Conservation (phyloP, 2,797 vertebrate genomes). For the Sebastes oblongus region DNA sequence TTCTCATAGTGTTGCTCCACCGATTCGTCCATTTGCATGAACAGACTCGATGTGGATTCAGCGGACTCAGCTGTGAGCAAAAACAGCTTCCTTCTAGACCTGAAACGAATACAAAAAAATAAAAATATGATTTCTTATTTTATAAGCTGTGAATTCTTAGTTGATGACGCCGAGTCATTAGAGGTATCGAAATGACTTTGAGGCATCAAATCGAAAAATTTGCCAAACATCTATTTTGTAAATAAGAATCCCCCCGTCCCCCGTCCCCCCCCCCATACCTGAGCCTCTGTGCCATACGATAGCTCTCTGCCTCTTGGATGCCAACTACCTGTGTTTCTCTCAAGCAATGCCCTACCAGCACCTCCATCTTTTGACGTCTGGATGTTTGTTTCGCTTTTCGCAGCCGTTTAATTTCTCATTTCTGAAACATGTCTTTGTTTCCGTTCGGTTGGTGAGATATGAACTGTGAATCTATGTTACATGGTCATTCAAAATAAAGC, state of each 20-base stretch:
- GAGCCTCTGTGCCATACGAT: constrained; percentile 76
- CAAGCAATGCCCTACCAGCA: constrained; percentile 74
- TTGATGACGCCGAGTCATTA: constrained; percentile 45
- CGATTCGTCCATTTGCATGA: constrained; percentile 70
- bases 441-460: constrained; percentile 60
- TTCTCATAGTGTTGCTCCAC: constrained; percentile 51
- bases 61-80: constrained; percentile 57
- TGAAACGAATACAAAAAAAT: not conserved
- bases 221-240: constrained; percentile 82
- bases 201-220: constrained; percentile 63
- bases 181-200: constrained; percentile 51
- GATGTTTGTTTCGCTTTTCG: constrained; percentile 66
- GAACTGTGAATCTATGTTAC: constrained; percentile 78
- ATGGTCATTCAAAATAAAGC: constrained; percentile 56
- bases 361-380: constrained; percentile 63
- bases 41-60: constrained; percentile 60
- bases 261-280: constrained; percentile 25
- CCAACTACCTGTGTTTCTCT: constrained; percentile 72
- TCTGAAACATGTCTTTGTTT: constrained; percentile 47
- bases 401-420: constrained; percentile 38
- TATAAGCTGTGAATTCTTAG: constrained; percentile 73
- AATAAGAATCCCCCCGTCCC: constrained; percentile 67
- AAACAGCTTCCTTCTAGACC: constrained; percentile 54
- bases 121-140: constrained; percentile 45
- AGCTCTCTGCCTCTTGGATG: constrained; percentile 72